Evolutionary conservation across 2,888 invertebrate species (phyloP), one percentile per base, ranked within the genome.

Genomic region (Bombylius major): DNA sequence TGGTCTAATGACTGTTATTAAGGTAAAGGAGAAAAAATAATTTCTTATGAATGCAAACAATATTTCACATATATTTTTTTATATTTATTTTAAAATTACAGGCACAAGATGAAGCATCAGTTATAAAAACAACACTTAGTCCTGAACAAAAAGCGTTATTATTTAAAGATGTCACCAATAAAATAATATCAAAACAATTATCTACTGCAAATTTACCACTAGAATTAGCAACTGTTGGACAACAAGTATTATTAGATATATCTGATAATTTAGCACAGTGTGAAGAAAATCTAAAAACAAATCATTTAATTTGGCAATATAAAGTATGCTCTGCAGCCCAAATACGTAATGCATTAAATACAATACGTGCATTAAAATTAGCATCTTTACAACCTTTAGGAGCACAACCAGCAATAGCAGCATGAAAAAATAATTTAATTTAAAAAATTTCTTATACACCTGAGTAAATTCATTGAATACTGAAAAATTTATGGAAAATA

Each of bases 241-340:
- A 55, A 42, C 31, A 51, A 47, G 47, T 55, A 23, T 47, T 55
- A 8, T 14, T 32, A 23, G 55, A 55, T 55, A 42, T 47, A 51
- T 32, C 47, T 7, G 55, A 51, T 42, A 51, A 51, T n/a, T 14
- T 55, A 36, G 23, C 14, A 12, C 12, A 36, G n/a, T 55, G 55
- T 33, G 36, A 36, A 33, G 55, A 55, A n/a, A 47, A 39, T 13
- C 23, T 55, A 32, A 51, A 42, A 34, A 47, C 36, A 13, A 47
- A 36, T 13, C 51, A 51, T 23, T 47, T 51, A 31, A 55, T 55
- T 14, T 55, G 55, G 55, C 55, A 51, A 4, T 51, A 51, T 48
- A 55, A 55, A 42, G 55, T 55, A 4, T 55, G 55, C 48, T 47
- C 51, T n/a, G 51, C 55, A 14, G 32, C 55, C 32, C 51, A 55